A percentile compares a stretch with the other conserved stretches of the same genome.
phyloP scores from a whole-genome alignment of 2,797 vertebrate genomes.

The Sciaenops ocellatus region DNA sequence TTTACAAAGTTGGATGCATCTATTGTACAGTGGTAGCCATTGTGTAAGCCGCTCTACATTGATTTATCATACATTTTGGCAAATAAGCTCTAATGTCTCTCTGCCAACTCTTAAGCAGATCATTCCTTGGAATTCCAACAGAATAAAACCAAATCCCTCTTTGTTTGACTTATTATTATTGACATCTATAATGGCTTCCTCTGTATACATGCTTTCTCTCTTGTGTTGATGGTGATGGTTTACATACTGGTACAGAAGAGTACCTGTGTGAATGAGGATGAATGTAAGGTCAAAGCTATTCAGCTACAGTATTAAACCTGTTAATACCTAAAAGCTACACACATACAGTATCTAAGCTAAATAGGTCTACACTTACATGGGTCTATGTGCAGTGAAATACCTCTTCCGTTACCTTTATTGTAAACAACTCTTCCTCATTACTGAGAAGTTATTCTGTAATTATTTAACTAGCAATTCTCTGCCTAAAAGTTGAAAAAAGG shows the following conservation, averaged over 20 bases:
- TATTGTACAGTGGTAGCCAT: conserved; percentile 31
- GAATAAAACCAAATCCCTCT: conserved; percentile 27
- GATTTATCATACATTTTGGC: conserved; percentile 6
- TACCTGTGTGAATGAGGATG: conserved; percentile 49
- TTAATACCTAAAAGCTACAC: conserved; percentile 39
- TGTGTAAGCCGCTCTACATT: conserved; percentile 13
- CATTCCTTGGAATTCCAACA: conserved; percentile 47
- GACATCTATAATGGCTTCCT: conserved; percentile 23
- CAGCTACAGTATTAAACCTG: conserved; percentile 47
- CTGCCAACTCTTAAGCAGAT: conserved; percentile 42
- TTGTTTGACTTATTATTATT: conserved; percentile 19
- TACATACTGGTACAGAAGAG: conserved; percentile 21
- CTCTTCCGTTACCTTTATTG: conserved; percentile 38
- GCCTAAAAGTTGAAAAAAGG: conserved; percentile 20
- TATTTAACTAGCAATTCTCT: not conserved
- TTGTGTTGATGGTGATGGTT: conserved; percentile 30
- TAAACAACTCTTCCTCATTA: conserved; percentile 14
- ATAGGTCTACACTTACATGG: conserved; percentile 38
- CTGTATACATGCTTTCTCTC: conserved; percentile 22
- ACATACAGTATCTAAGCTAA: conserved; percentile 53
- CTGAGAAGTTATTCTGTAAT: conserved; percentile 21
- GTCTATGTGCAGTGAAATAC: conserved; percentile 48
- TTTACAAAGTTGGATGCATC: conserved; percentile 26
- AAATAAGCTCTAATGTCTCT: conserved; percentile 32
- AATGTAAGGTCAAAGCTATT: conserved; percentile 46